phyloP scores from a whole-genome alignment of 2,797 vertebrate genomes.

The Telmatherina bonti region DNA sequence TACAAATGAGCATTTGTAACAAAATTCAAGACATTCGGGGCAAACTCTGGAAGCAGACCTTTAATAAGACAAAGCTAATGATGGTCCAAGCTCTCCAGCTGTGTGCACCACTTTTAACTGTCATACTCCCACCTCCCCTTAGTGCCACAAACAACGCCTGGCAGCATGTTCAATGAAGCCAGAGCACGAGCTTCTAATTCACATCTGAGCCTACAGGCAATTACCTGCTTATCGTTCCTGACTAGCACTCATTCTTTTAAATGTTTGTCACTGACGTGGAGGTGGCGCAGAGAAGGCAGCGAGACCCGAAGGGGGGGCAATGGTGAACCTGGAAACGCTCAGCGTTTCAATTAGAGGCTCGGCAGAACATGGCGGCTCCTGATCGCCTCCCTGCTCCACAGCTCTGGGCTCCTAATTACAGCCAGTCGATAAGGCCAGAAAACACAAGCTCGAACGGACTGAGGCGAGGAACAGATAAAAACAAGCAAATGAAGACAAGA shows the following conservation, averaged over 20 bases:
- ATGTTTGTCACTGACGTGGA: constrained; percentile 66
- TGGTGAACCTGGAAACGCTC: constrained; percentile 53
- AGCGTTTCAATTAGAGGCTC: constrained; percentile 76
- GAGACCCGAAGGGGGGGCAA: constrained; percentile 26
- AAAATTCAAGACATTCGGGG: constrained; percentile 3
- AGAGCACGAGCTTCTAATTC: constrained; percentile 64
- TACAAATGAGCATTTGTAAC: constrained; percentile 6
- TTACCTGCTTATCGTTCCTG: constrained; percentile 75
- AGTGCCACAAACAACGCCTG: constrained; percentile 61
- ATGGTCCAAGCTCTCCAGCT: constrained; percentile 21
- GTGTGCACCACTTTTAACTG: constrained; percentile 41
- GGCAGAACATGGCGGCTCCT: constrained; percentile 62
- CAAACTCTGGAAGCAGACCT: constrained; percentile 23
- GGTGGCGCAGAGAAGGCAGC: constrained; percentile 49
- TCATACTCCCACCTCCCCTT: constrained; percentile 25
- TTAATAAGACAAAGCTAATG: constrained; percentile 57
- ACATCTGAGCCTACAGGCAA: constrained; percentile 68
- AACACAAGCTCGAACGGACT: constrained; percentile 50
- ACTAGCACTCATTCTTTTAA: constrained; percentile 62
- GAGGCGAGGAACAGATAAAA: constrained; percentile 57
- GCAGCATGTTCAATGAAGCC: constrained; percentile 60
- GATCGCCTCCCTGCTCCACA: constrained; percentile 60
- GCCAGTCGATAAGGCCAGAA: constrained; percentile 64
- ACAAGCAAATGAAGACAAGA: constrained; percentile 20
- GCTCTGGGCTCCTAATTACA: constrained; percentile 69